Evolutionary conservation across 1,140 invertebrate species (phyloP), one percentile per base, ranked within the genome.

Genomic region (Saccostrea echinata): DNA sequence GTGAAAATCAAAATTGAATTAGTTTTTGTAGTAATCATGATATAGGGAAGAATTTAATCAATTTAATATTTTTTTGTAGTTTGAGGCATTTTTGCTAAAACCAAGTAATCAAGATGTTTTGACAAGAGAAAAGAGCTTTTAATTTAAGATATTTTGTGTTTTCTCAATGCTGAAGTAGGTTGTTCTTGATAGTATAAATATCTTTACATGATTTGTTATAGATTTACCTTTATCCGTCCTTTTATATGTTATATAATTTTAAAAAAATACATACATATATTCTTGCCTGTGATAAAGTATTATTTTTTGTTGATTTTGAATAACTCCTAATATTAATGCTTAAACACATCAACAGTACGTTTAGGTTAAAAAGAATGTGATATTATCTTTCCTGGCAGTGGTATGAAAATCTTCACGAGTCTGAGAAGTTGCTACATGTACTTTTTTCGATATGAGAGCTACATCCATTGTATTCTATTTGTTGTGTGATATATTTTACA

Each of bases 281-380:
- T 76, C 68, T 76, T 76, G 68, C 68, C 68, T 76, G 68, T 76
- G 68, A 76, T 76, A 35, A 33, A 76, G 68, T 76, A 76, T 76
- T 76, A 76, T 33, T 30, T 33, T 61, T 43, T 61, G 55, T n/a
- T 21, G 18, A 61, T 61, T n/a, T 61, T n/a, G 18, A 18, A n/a
- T 61, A 21, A 21, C 0, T 21, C 18, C 55, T 61, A 6, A 21
- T n/a, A 61, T 61, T 61, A 18, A n/a, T 57, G 55, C 1, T 61
- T 21, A n/a, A 61, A 61, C 55, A 61, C 55, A 21, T 2, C 1
- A 61, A 61, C 55, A 61, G 18, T 21, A 3, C 21, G 16, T 21
- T n/a, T 4, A 61, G 18, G 6, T 61, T 43, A n/a, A n/a, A 61
- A 27, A 27, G 18, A 16, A 76, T 76, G 16, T 76, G 30, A 76